Base-by-base conservation (phyloP, 2,888 invertebrate species). In the Drosophila kuntzei region DNA sequence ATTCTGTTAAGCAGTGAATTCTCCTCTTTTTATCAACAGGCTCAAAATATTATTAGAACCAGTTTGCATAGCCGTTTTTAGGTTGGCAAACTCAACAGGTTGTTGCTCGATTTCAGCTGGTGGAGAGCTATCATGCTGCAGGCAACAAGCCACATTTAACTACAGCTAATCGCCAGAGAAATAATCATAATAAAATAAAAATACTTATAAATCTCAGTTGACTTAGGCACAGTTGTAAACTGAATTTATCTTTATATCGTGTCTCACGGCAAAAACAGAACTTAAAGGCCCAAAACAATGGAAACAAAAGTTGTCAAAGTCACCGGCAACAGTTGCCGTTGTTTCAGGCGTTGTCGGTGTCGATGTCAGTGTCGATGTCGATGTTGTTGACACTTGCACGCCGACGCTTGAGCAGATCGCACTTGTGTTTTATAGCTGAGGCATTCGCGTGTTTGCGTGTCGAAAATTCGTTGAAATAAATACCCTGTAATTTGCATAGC, bases 161-260 rank as follows among this genome's bases (percentile, higher is more conserved):
- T 16, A 25, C 7, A 37, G 25, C 27, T 66, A 53, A 63, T 51
- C 55, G 16, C 12, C 22, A 27, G 34, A 32, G 25, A 44, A 41
- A 32, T 44, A 57, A 55, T 37, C 37, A 32, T 20, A 37, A 61
- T 11, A 44, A 14, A 18, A 41, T 16, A 12, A 25, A 37, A 37
- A 11, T 46, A 12, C 27, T 25, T 27, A 47, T 67, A 76, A 71
- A 53, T 49, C 64, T 41, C 32, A 39, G 70, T 37, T 8, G 16
- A 18, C 65, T 54, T 54, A 47, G 60, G 37, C 27, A 41, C 36
- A 61, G 54, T 55, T 62, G 32, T 73, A 66, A 63, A 63, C 27
- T 22, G 4, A 58, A 66, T 53, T 77, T 77, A 77, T 77, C 77
- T 80, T 67, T 64, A 67, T 79, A 47, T 53, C 20, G 27, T 9